Conservation (phyloP, 2,797 vertebrate species). For the Gila robusta region DNA sequence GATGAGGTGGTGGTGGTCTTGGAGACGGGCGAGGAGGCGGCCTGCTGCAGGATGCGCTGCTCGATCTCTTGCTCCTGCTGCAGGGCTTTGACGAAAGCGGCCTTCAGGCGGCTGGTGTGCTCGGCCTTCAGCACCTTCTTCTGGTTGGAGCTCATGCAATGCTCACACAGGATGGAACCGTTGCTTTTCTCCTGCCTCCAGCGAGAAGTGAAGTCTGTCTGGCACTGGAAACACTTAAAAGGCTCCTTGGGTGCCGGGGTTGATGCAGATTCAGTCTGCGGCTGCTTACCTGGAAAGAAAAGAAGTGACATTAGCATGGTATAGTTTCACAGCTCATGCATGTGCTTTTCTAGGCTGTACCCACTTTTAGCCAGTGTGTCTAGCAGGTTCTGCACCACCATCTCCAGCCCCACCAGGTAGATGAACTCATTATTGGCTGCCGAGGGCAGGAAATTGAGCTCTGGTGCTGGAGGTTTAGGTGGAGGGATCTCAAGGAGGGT, state of each 20-base stretch:
- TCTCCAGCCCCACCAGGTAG: conserved; percentile 95
- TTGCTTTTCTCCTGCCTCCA: conserved; percentile 94
- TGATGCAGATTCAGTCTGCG: conserved; percentile 52
- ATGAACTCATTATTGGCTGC: conserved; percentile 99
- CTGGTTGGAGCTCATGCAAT: conserved; percentile 97
- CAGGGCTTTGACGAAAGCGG: conserved; percentile 95
- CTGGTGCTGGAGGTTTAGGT: conserved; percentile 92
- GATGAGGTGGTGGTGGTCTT: conserved; percentile 71
- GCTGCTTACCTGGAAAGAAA: conserved; percentile 78
- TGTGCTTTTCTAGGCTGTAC: conserved; percentile 19
- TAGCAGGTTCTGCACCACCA: conserved; percentile 96
- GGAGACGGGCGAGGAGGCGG: conserved; percentile 70
- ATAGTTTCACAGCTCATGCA: background rate
- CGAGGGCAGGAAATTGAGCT: conserved; percentile 96
- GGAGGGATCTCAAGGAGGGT: conserved; percentile 96
- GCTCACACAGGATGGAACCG: conserved; percentile 93
- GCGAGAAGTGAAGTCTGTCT: conserved; percentile 98
- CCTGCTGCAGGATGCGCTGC: conserved; percentile 94
- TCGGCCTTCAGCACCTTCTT: conserved; percentile 96
- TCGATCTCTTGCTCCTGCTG: conserved; percentile 99
- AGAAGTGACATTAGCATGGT: background rate
- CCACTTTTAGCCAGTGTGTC: conserved; percentile 91
- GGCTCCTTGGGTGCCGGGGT: conserved; percentile 86
- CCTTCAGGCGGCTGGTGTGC: conserved; percentile 96
- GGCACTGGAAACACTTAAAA: conserved; percentile 92